Evolutionary conservation across 2,113 vertebrate species (phyloP), one percentile per base, ranked within the genome.

Genomic region (Polyodon spathula): DNA sequence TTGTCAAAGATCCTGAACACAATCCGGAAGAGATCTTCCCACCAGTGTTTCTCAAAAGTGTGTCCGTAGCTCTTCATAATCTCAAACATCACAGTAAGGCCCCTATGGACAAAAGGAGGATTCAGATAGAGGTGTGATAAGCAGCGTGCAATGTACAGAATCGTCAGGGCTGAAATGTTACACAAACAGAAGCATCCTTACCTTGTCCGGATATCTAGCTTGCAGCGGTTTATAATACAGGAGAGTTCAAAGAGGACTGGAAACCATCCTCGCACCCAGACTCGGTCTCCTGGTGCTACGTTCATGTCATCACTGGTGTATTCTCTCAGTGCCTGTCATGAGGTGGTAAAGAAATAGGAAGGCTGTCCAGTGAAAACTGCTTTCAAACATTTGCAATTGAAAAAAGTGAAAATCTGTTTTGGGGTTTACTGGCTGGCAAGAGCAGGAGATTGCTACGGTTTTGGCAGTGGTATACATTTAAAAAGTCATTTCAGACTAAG

Each of bases 1-100:
- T 99, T 99, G 78, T 99, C 95, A 73, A 99, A 99, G 80, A 99
- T 99, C 76, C 97, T 92, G 82, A 99, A 99, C 73, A 99, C 97
- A 63, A 99, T 99, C 41, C 97, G 81, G 82, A 99, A 99, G 66
- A 99, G 84, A 78, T 99, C 97, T 62, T 99, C 95, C 97, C 97
- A 99, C 97, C 97, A 99, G 77, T 98, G 97, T 59, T 98, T 96
- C 78, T 99, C 95, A 0, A 92, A 99, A 50, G 95, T 99, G 80
- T 98, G 92, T 27, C 97, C 97, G 0, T 99, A 98, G 0, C 27
- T 27, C 27, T 99, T 99, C 97, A 99, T 99, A 71, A 99, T 94
- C 79, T 99, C 97, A 81, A 99, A 99, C 97, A 99, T 99, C 66
- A 99, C 97, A 0, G 97, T 99, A 74, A 99, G 79, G 16, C 97